These are phyloP conservation scores for Vultur gryphus DNA, from an alignment of 2,797 vertebrate species.

Conservation along the genomic window DNA sequence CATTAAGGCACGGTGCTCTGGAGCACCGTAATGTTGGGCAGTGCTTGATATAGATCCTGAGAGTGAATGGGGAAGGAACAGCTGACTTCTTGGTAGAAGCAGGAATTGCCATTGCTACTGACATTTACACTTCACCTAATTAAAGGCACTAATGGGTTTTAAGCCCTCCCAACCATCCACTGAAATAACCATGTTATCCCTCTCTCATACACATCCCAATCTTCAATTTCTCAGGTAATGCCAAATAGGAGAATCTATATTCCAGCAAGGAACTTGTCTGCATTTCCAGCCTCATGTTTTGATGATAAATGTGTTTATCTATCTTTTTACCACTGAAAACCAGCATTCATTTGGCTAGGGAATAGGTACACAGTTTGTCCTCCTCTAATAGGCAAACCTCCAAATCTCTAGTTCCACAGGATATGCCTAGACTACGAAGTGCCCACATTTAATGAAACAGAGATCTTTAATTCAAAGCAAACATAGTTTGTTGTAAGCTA, in stretches of 20 bases:
- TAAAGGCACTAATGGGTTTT: not conserved
- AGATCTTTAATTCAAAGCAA: not conserved
- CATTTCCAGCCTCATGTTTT: not conserved
- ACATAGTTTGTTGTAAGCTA: not conserved
- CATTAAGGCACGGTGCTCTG: not conserved
- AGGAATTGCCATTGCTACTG: not conserved
- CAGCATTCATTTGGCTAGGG: not conserved
- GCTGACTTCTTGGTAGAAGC: not conserved
- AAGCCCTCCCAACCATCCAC: not conserved
- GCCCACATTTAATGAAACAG: not conserved
- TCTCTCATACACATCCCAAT: not conserved
- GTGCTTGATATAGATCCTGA: not conserved
- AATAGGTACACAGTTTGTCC: not conserved
- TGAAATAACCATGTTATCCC: not conserved
- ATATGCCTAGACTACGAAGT: not conserved
- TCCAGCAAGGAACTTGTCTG: not conserved
- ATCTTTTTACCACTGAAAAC: not conserved
- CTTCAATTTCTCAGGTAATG: not conserved
- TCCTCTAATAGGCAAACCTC: not conserved
- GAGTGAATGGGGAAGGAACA: not conserved
- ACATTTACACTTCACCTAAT: not conserved
- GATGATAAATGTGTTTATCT: not conserved
- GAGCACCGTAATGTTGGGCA: not conserved
- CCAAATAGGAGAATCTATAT: not conserved
- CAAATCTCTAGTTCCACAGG: not conserved